Conservation (phyloP, 2,888 invertebrate genomes). For the Metacarcinus magister region DNA sequence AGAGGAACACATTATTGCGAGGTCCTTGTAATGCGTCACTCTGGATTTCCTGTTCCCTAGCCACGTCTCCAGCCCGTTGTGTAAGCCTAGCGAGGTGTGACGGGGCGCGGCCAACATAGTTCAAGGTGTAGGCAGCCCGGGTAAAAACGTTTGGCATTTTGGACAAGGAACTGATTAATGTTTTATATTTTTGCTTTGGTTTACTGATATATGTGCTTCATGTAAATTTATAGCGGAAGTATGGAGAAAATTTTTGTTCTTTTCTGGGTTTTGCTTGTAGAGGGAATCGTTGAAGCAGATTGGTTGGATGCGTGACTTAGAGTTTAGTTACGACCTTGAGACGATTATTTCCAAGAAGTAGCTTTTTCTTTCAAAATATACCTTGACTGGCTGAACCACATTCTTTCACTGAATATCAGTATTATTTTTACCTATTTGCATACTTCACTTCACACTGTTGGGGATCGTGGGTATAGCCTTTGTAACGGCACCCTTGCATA, state of each 20-base stretch:
- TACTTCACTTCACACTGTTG: too few species aligned
- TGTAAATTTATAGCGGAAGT: background rate
- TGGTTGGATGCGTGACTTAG: background rate
- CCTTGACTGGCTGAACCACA: background rate
- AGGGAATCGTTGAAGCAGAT: background rate
- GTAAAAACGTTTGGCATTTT: background rate
- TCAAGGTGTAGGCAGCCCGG: background rate
- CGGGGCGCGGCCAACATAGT: background rate
- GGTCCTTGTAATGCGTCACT: background rate
- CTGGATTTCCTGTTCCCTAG: background rate
- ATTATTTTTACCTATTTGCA: background rate
- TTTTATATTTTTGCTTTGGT: background rate
- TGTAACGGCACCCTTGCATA: too few species aligned
- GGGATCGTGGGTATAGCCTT: too few species aligned
- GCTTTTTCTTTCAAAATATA: background rate
- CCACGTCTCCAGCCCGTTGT: background rate
- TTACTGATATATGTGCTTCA: background rate
- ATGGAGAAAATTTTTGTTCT: background rate
- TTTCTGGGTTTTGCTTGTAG: background rate
- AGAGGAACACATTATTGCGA: slow-evolving; percentile 11
- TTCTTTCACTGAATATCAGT: background rate
- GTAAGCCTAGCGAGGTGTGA: background rate
- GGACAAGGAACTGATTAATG: background rate
- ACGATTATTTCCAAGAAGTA: background rate
- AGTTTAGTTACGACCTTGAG: background rate